phyloP scores from a whole-genome alignment of 2,797 vertebrate species.

The Bradypus variegatus region DNA sequence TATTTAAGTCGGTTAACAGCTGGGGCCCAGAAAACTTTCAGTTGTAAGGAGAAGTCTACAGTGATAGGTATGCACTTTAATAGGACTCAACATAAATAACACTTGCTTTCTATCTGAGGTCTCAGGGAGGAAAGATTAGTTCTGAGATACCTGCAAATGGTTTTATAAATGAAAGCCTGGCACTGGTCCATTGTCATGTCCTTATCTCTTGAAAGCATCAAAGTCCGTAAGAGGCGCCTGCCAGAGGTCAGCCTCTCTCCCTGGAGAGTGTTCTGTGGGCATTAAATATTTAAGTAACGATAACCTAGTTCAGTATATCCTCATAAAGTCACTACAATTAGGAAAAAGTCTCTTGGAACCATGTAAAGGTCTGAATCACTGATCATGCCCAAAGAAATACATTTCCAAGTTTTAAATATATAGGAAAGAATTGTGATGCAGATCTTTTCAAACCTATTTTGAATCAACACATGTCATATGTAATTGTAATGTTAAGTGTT shows the following conservation, averaged over 20 bases:
- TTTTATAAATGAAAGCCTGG: neutral
- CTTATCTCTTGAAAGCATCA: neutral
- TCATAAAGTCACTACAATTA: neutral
- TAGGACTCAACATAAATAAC: neutral
- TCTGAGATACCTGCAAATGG: neutral
- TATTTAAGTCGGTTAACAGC: constrained; percentile 36
- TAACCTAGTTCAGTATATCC: neutral
- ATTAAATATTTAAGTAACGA: neutral
- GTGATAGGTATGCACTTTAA: neutral
- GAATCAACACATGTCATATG: neutral
- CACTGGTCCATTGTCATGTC: neutral
- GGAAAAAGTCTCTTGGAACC: neutral
- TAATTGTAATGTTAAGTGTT: neutral
- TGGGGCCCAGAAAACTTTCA: neutral
- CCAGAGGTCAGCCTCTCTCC: neutral
- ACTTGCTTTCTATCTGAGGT: neutral
- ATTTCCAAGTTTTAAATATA: neutral
- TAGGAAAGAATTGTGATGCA: neutral
- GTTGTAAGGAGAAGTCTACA: neutral
- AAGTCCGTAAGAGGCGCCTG: neutral
- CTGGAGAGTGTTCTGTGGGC: neutral
- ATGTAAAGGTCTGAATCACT: neutral
- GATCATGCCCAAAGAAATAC: neutral
- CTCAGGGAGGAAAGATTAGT: neutral
- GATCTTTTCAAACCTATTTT: neutral